phyloP scores from a whole-genome alignment of 2,888 invertebrate species.

The Eristalis arbustorum region DNA sequence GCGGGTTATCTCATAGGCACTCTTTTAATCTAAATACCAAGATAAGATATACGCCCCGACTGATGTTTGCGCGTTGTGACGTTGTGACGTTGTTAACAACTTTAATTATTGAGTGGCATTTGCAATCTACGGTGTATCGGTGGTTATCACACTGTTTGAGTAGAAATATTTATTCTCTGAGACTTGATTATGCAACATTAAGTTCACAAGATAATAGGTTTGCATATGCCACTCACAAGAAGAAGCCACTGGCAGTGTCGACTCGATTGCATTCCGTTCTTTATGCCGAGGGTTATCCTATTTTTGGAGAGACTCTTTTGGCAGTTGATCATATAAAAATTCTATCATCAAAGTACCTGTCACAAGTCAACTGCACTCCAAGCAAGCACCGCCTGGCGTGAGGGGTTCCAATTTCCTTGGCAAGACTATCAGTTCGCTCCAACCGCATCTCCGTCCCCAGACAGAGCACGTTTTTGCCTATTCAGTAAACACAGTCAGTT shows the following conservation, averaged over 20 bases:
- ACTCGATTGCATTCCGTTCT: too few species aligned
- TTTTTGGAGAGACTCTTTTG: neutral
- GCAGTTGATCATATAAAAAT: neutral
- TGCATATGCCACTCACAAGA: too few species aligned
- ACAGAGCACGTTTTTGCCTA: neutral
- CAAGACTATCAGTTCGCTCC: neutral
- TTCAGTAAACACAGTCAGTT: neutral
- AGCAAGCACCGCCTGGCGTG: neutral
- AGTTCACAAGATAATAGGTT: too few species aligned
- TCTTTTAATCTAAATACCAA: neutral
- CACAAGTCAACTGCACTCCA: neutral
- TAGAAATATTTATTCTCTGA: too few species aligned
- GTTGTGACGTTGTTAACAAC: neutral
- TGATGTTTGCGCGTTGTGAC: too few species aligned
- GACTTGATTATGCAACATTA: too few species aligned
- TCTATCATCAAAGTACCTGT: neutral
- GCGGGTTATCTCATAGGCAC: constrained; percentile 2
- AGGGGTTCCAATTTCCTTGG: constrained; percentile 36
- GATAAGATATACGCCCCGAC: neutral
- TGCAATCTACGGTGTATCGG: neutral
- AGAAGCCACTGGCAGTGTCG: too few species aligned
- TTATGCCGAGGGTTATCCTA: too few species aligned
- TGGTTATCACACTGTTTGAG: neutral
- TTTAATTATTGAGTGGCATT: neutral
- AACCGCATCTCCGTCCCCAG: neutral